Evolutionary conservation across 2,113 vertebrate species (phyloP), one percentile per base, ranked within the genome.

Genomic region (Pluvialis apricaria): DNA sequence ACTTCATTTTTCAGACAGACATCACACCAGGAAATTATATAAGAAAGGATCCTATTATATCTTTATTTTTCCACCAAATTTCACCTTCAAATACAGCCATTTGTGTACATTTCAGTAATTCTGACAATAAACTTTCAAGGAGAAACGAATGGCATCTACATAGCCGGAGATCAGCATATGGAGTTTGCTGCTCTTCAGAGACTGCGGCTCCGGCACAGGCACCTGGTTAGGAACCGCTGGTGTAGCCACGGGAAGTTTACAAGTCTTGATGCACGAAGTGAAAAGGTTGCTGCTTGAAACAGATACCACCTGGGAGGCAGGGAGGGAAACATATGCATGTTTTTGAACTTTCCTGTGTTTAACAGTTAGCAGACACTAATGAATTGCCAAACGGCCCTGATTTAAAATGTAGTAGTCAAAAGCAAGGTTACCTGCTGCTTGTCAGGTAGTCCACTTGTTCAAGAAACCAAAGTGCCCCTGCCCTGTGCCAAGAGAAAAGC

Each of bases 1-100:
- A 96, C 96, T 98, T 98, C 98, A 97, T 97, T 98, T 98, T 98
- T 98, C 84, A 97, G 98, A 98, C 98, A 98, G 97, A 98, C 97
- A 97, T 97, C 97, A 75, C 96, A 97, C 97, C 97, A 95, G 98
- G 97, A 98, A 98, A 98, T 98, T 98, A 97, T 98, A 98, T 98
- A 98, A 98, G 98, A 98, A 98, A 98, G 96, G 97, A 96, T 96
- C 95, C 96, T 98, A 98, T 98, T 98, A 97, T 98, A 98, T 98
- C 98, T 98, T 98, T 98, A 98, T 98, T 97, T 98, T 97, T 98
- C 98, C 97, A 98, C 97, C 96, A 97, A 55, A 98, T 98, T 98
- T 98, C 97, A 98, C 97, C 97, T 97, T 97, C 97, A 97, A 78
- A 97, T 81, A 60, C 93, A 98, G 97, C 96, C 97, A 97, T 97